These are phyloP conservation scores for Distichodus sexfasciatus DNA, from an alignment of 2,797 vertebrate species.

Conservation along the genomic window DNA sequence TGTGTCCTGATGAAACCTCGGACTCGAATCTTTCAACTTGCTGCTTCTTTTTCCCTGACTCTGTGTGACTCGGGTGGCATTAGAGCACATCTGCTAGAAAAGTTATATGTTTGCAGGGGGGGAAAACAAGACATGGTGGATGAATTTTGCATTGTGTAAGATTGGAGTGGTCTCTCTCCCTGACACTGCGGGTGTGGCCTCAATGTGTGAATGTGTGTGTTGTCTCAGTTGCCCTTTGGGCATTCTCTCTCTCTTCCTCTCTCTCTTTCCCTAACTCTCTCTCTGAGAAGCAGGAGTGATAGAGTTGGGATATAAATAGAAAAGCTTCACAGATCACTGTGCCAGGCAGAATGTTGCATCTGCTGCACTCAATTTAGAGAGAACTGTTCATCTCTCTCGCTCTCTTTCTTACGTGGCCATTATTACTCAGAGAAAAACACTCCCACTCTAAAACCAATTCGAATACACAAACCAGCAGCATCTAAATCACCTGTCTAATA, in stretches of 20 bases:
- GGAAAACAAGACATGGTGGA: not conserved
- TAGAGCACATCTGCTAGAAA: not conserved
- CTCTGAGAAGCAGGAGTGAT: constrained; percentile 53
- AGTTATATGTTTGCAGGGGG: not conserved
- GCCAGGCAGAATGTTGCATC: constrained; percentile 76
- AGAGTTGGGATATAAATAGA: constrained; percentile 74
- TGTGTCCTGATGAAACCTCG: not conserved
- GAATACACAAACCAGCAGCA: constrained; percentile 1
- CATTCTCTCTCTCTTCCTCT: not conserved
- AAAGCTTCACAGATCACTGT: constrained; percentile 71
- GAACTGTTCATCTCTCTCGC: constrained; percentile 47
- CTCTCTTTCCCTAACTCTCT: not conserved
- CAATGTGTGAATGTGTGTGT: not conserved
- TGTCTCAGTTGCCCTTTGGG: not conserved
- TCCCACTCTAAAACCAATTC: too few species aligned
- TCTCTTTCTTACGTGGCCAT: too few species aligned
- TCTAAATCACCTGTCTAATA: too few species aligned
- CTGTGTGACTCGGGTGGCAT: not conserved
- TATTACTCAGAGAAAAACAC: too few species aligned
- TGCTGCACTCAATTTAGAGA: constrained; percentile 70
- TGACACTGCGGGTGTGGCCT: not conserved
- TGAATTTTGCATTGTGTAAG: constrained; percentile 2
- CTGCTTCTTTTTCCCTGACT: not conserved
- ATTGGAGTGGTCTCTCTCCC: not conserved
- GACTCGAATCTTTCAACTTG: not conserved